phyloP scores from a whole-genome alignment of 2,113 vertebrate genomes.

The Saccopteryx leptura region DNA sequence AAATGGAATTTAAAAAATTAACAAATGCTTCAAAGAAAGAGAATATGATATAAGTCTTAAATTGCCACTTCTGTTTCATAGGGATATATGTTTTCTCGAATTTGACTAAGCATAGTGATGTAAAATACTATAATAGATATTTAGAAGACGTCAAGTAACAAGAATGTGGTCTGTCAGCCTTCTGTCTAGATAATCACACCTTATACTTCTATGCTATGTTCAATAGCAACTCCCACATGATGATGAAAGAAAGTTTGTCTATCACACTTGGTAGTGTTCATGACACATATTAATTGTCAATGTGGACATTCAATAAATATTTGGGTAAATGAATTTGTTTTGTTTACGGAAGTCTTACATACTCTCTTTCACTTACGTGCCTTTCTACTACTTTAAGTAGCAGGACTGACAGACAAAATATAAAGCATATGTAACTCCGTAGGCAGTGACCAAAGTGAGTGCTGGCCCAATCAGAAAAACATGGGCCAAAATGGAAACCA shows the following conservation, averaged over 20 bases:
- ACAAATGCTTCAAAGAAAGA: no score
- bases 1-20: no score
- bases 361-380: neutral
- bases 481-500: neutral
- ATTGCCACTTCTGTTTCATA: neutral
- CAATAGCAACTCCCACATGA: neutral
- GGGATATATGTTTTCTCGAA: neutral
- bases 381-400: neutral
- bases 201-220: neutral
- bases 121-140: neutral
- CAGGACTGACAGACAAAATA: neutral
- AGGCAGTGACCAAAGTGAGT: neutral
- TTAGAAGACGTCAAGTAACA: neutral
- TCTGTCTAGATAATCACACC: neutral
- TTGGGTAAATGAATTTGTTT: neutral
- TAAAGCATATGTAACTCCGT: neutral
- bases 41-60: neutral
- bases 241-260: neutral
- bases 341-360: neutral
- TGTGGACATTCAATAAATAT: neutral
- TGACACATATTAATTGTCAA: neutral
- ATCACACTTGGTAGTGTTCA: neutral
- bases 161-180: neutral
- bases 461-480: neutral
- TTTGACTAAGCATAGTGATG: neutral